Conservation (phyloP, 2,797 vertebrate species). For the Octomys mimax region DNA sequence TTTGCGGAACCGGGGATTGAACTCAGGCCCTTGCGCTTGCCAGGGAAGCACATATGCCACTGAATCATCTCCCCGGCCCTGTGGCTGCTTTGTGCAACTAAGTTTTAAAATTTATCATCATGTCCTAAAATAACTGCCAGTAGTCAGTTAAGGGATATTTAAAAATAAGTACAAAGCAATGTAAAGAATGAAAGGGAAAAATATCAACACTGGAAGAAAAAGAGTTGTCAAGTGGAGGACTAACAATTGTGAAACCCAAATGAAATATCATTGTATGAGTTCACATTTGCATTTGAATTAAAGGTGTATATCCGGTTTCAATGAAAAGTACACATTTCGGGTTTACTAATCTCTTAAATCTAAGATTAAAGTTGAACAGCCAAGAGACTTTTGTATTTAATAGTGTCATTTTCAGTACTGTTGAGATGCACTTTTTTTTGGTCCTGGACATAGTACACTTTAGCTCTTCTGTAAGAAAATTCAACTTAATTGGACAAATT, state of each 20-base stretch:
- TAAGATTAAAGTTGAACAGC: conserved; percentile 52
- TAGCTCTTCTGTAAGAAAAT: background rate
- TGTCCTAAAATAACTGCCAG: conserved; percentile 64
- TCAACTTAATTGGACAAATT: background rate
- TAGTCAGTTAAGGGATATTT: conserved; percentile 41
- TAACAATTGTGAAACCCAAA: conserved; percentile 62
- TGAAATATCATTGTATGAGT: background rate
- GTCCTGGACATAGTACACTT: background rate
- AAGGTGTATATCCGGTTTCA: conserved; percentile 67
- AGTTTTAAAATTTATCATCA: conserved; percentile 75
- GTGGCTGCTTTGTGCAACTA: conserved; percentile 6
- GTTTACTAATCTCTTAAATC: conserved; percentile 63
- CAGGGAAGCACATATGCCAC: too few species aligned
- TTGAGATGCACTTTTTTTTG: conserved; percentile 49
- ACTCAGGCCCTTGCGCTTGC: too few species aligned
- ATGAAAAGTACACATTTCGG: conserved; percentile 68
- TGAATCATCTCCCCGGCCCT: too few species aligned
- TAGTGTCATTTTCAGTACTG: conserved; percentile 61
- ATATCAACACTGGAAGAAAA: conserved; percentile 54
- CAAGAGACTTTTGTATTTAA: conserved; percentile 67
- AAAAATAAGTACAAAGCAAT: conserved; percentile 44
- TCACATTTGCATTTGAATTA: conserved; percentile 63
- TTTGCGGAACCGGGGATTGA: too few species aligned
- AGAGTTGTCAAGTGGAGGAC: background rate
- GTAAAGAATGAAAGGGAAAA: conserved; percentile 71